A percentile compares a stretch with the other conserved stretches of the same genome.
Conservation (phyloP, 2,113 vertebrate genomes). For the Nesoenas mayeri region DNA sequence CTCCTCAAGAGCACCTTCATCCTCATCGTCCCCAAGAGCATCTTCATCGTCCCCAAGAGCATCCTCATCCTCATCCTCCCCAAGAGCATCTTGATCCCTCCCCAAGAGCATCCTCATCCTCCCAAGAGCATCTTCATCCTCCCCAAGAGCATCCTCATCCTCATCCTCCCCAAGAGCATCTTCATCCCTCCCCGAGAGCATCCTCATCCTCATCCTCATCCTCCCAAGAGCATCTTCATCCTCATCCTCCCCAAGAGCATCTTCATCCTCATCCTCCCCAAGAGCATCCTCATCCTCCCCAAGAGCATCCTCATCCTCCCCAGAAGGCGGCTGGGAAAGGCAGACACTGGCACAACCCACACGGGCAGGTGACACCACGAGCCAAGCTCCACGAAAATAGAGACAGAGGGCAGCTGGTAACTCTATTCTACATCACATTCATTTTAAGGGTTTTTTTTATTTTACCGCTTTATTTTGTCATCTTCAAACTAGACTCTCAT, state of each 20-base stretch:
- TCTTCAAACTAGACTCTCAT: not conserved
- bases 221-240: not conserved
- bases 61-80: too few species aligned
- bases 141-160: too few species aligned
- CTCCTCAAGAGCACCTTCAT: too few species aligned
- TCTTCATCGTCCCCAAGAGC: too few species aligned
- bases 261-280: too few species aligned
- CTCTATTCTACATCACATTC: accelerated
- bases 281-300: too few species aligned
- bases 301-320: not conserved
- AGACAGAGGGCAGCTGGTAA: not conserved
- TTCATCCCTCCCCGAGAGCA: too few species aligned
- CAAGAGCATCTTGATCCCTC: too few species aligned
- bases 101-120: not conserved
- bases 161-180: too few species aligned
- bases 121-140: too few species aligned
- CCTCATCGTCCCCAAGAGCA: too few species aligned
- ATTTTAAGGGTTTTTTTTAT: not conserved
- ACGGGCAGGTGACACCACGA: not conserved
- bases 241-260: too few species aligned
- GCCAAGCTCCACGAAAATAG: not conserved
- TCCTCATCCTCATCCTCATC: not conserved
- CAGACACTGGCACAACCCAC: not conserved
- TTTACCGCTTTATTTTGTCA: not conserved
- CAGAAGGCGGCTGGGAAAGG: not conserved